Percentiles rank a stretch among this genome's conserved stretches.
Conservation (phyloP, 2,888 invertebrate genomes). For the Phrixothrix hirtus region DNA sequence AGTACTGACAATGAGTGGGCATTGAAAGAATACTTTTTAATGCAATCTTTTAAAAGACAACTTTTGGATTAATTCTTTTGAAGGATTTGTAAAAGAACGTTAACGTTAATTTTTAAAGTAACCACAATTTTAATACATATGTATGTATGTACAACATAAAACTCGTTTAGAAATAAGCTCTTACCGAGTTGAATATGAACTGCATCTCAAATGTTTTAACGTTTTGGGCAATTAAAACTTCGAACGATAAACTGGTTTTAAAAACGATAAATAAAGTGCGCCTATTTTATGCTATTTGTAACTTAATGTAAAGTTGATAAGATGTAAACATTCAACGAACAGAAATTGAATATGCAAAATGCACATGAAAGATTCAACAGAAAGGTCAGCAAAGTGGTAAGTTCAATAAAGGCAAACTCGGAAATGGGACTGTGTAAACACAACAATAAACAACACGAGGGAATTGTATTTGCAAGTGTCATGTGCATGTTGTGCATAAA, state of each 20-base stretch:
- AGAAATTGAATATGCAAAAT: slow-evolving; percentile 11
- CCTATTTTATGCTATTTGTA: background rate
- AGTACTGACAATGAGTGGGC: no score
- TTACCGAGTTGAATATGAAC: no score
- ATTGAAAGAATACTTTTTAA: no score
- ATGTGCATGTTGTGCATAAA: slow-evolving; percentile 22
- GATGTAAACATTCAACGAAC: slow-evolving; percentile 9
- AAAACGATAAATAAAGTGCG: background rate
- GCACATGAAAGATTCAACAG: slow-evolving; percentile 12
- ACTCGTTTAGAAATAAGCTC: no score
- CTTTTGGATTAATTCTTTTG: no score
- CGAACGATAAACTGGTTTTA: no score
- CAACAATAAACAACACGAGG: slow-evolving; percentile 7
- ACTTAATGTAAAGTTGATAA: background rate
- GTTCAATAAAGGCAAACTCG: slow-evolving; percentile 10
- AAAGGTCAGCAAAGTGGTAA: slow-evolving; percentile 13
- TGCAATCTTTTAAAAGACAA: no score
- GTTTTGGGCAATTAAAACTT: no score
- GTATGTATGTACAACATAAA: no score
- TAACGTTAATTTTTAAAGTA: no score
- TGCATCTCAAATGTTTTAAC: background rate
- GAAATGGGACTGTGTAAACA: slow-evolving; percentile 16
- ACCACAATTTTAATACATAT: no score
- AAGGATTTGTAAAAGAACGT: no score
- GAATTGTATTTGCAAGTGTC: slow-evolving; percentile 25